Evolutionary conservation across 2,797 vertebrate genomes (phyloP).

Genomic region (Carcharodon carcharias): DNA sequence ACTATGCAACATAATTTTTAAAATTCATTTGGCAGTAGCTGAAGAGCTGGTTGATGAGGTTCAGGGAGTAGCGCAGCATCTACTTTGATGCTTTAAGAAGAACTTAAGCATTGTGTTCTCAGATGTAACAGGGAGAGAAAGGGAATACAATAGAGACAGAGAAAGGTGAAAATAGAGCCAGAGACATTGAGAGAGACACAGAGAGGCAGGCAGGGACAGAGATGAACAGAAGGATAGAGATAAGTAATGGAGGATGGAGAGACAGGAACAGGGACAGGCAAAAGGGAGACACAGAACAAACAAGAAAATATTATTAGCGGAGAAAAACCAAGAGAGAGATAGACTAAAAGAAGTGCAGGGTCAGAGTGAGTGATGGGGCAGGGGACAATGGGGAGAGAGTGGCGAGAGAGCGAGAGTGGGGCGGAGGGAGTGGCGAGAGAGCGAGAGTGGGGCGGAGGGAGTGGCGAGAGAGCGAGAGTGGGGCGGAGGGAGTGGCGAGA

Average conservation of each 20-base stretch:
- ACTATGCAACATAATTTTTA: not conserved
- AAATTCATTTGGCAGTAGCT: not conserved
- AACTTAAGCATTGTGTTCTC: not conserved
- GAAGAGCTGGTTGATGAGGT: not conserved
- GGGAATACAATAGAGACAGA: not conserved
- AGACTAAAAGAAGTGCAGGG: too few species aligned
- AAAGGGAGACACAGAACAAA: not conserved
- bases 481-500: too few species aligned
- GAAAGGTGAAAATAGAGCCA: not conserved
- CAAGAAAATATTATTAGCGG: too few species aligned
- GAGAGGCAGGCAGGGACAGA: not conserved
- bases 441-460: too few species aligned
- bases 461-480: too few species aligned
- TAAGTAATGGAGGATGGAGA: not conserved
- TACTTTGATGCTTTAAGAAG: not conserved
- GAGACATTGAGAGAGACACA: not conserved
- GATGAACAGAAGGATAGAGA: not conserved
- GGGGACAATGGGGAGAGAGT: too few species aligned
- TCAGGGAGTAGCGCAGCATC: not conserved
- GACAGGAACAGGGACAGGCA: not conserved
- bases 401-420: too few species aligned
- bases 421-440: too few species aligned
- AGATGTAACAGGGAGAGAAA: not conserved
- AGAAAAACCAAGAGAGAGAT: too few species aligned
- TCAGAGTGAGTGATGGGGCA: too few species aligned